Evolutionary conservation across 2,888 invertebrate species (phyloP).

Genomic region (Zeuzera pyrina): DNA sequence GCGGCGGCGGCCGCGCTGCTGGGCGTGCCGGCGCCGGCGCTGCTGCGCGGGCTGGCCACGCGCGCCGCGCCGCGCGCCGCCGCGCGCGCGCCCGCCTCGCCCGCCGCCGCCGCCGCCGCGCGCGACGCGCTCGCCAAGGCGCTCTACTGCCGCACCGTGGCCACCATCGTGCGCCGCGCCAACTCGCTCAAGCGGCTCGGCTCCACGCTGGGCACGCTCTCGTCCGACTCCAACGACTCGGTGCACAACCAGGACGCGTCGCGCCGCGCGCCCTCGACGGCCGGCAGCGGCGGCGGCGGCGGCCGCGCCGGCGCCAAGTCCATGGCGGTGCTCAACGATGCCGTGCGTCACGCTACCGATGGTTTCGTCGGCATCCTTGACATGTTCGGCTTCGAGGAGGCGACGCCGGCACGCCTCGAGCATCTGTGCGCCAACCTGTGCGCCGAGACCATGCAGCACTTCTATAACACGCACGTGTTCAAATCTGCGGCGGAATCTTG

Average conservation of each 20-base stretch:
- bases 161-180: slow-evolving; percentile 92
- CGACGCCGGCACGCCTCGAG: slow-evolving; percentile 90
- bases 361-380: slow-evolving; percentile 96
- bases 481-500: slow-evolving; percentile 95
- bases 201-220: slow-evolving; percentile 87
- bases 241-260: slow-evolving; percentile 91
- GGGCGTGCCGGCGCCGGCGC: slow-evolving; percentile 78
- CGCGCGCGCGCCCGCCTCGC: slow-evolving; percentile 84
- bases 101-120: slow-evolving; percentile 90
- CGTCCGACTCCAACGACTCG: slow-evolving; percentile 93
- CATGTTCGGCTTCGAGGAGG: slow-evolving; percentile 97
- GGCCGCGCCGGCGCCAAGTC: slow-evolving; percentile 86
- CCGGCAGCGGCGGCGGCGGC: slow-evolving; percentile 80
- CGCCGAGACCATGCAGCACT: slow-evolving; percentile 98
- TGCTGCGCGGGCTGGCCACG: slow-evolving; percentile 87
- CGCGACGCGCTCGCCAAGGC: slow-evolving; percentile 93
- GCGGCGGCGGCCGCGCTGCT: slow-evolving; percentile 89
- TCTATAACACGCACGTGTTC: slow-evolving; percentile 97
- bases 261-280: slow-evolving; percentile 88
- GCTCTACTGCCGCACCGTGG: slow-evolving; percentile 93
- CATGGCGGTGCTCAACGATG: slow-evolving; percentile 93
- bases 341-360: slow-evolving; percentile 93
- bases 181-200: slow-evolving; percentile 92
- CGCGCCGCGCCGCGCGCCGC: slow-evolving; percentile 84
- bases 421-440: slow-evolving; percentile 96